phyloP scores from a whole-genome alignment of 2,888 invertebrate species.

The Phortica magna region DNA sequence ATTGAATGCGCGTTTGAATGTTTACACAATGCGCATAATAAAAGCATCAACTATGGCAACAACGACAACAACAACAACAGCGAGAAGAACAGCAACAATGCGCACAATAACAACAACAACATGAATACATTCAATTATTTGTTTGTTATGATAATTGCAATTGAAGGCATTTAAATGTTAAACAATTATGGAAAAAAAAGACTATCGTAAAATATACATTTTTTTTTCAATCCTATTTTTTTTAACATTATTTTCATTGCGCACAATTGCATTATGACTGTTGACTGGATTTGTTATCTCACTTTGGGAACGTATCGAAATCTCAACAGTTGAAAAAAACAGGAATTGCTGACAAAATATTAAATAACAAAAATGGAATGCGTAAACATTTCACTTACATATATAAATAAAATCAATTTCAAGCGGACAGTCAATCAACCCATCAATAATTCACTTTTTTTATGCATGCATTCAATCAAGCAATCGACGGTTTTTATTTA shows the following conservation, averaged over 20 bases:
- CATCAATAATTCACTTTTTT: slow-evolving; percentile 3
- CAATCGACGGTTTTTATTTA: slow-evolving; percentile 51
- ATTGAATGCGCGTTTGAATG: no score
- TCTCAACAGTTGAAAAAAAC: neutral
- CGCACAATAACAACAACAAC: neutral
- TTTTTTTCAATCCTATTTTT: neutral
- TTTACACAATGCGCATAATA: no score
- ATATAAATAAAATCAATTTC: neutral
- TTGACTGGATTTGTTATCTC: neutral
- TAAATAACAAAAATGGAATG: neutral
- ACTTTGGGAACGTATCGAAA: neutral
- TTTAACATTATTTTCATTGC: neutral
- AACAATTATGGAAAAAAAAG: neutral
- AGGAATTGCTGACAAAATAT: neutral
- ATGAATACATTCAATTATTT: neutral
- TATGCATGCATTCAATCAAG: slow-evolving; percentile 53
- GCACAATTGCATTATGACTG: neutral
- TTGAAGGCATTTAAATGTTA: neutral
- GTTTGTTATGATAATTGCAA: slow-evolving; percentile 4
- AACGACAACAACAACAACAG: slow-evolving; percentile 1
- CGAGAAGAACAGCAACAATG: neutral
- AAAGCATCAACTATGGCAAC: no score
- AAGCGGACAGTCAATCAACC: neutral
- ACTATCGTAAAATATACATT: neutral
- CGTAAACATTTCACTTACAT: neutral